A percentile compares a stretch with the other conserved stretches of the same genome.
Conservation (phyloP, 2,797 vertebrate species). For the Pantherophis vulpinus region DNA sequence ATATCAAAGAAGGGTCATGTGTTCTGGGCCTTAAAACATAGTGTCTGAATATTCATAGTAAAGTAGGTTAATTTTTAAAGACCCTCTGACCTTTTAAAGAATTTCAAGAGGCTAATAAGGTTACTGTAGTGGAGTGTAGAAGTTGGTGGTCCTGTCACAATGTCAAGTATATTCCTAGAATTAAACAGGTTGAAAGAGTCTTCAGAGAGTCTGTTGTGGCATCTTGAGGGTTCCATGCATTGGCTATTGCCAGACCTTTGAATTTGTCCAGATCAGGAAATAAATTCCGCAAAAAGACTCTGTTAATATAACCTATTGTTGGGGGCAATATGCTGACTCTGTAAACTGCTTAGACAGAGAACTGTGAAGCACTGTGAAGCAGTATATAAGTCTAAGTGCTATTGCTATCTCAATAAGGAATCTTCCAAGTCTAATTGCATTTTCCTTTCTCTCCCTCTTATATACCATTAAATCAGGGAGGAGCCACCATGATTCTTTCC, state of each 20-base stretch:
- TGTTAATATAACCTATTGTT: neutral
- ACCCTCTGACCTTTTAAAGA: neutral
- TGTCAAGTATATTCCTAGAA: neutral
- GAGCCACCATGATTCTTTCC: neutral
- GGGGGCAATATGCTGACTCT: no score
- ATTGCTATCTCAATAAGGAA: neutral
- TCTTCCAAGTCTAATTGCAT: neutral
- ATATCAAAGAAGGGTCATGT: no score
- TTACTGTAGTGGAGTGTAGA: neutral
- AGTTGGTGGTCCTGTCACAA: neutral
- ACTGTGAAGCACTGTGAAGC: no score
- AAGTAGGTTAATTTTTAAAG: neutral
- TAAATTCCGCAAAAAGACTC: neutral
- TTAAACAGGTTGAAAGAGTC: neutral
- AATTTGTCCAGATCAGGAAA: neutral
- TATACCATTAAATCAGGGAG: neutral
- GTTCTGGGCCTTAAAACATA: neutral
- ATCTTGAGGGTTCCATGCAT: neutral
- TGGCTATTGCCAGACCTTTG: neutral
- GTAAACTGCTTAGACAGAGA: no score
- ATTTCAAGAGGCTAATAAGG: neutral
- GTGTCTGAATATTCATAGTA: neutral
- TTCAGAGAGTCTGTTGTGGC: neutral
- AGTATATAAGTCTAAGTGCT: no score
- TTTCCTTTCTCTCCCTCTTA: neutral